Base-by-base conservation (phyloP, 2,888 invertebrate genomes). In the Mesorhabditis spiculigera region DNA sequence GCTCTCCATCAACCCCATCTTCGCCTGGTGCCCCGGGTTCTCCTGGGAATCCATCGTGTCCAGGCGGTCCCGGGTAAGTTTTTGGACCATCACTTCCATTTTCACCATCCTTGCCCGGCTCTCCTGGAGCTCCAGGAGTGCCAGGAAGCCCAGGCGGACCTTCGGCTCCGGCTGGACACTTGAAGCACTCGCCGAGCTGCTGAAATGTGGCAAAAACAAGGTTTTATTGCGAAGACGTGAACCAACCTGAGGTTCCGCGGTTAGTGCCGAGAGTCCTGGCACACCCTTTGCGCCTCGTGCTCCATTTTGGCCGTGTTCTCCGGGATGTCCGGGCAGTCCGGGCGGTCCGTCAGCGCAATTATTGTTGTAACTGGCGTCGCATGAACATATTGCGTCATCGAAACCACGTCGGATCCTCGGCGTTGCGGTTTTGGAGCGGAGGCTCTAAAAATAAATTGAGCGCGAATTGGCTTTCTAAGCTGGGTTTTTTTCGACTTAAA, bases 221-320 rank as follows among this genome's bases (percentile, higher is more conserved):
- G n/a, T 50, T 50, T 13, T 50, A 50, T n/a, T 13, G n/a, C n/a
- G 58, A 50, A 50, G n/a, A 13, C n/a, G 58, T 13, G 58, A 13
- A 50, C n/a, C 58, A 50, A 50, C 58, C 58, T 50, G 58, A 50
- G 8, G 10, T 50, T 50, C 58, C 10, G 58, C 8, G 58, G 8
- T 3, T 10, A 50, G 8, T 50, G 8, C 58, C 58, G 58, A n/a
- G 10, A n/a, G 10, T 16, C 77, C 77, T 50, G 74, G 71, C 45
- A 73, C 71, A 6, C 77, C 77, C 61, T 69, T 68, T 13, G 68
- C 61, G 63, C 77, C 77, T 67, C 74, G 43, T 45, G 70, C 71
- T 45, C 77, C 77, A 4, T 73, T 72, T 44, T 63, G 69, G 41
- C 77, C 77, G 5, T 70, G 73, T 41, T 68, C 68, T 5, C 77